Base-by-base conservation (phyloP, 2,797 vertebrate species). In the Catharus ustulatus region DNA sequence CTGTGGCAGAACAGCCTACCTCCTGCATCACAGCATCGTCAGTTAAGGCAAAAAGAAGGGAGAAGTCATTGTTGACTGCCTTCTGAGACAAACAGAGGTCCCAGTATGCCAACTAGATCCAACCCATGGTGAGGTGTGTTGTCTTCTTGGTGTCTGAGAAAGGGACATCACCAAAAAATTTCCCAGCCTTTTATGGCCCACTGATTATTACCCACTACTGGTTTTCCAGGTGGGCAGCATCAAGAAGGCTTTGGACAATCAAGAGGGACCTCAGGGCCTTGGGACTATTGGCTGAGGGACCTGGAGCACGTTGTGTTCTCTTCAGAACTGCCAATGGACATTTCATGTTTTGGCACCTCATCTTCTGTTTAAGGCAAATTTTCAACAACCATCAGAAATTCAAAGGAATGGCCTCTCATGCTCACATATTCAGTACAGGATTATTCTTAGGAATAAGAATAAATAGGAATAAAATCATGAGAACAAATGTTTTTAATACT, bases 1-100 rank as follows among this genome's bases (percentile, higher is more conserved):
- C 43, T n/a, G 3, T 0, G 1, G 15, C 32, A 49, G 36, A 51
- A 29, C 18, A 49, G 13, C 18, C 49, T 32, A 20, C 12, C 12
- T 29, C 2, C 13, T 23, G 10, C 16, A 27, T 23, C 36, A 36
- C 43, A 63, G 2, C 22, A 40, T 48, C 42, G 57, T 38, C 51
- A 64, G 27, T 43, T 29, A 38, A 72, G 36, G 32, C 4, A 43
- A 58, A 72, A 57, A n/a, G 13, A 38, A 57, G 15, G 36, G 19
- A 64, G 7, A 6, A n/a, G 22, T 29, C 32, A 20, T 32, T 55
- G 36, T 4, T 63, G 42, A 11, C 10, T 63, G 27, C 42, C 22
- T 71, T 55, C 51, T 71, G 58, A 49, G 6, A 15, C 23, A 16
- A 54, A 20, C 7, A 63, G 34, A 55, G 7, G 10, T 43, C 18